Conservation (phyloP, 2,888 invertebrate species). For the Megamerina dolium region DNA sequence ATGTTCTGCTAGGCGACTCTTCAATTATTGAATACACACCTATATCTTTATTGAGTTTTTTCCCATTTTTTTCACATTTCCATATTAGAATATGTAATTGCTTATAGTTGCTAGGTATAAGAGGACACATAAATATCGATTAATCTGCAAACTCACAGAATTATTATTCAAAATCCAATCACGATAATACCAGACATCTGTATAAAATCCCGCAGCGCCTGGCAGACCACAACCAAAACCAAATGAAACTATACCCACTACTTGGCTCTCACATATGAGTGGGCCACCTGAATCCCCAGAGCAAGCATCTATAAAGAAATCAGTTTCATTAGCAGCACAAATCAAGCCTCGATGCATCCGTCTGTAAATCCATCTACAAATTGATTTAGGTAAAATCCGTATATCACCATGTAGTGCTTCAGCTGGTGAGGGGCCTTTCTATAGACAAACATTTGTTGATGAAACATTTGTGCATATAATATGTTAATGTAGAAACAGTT, state of each 20-base stretch:
- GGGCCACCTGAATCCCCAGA: constrained; percentile 34
- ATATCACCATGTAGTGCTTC: constrained; percentile 26
- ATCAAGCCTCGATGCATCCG: constrained; percentile 19
- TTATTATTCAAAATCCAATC: constrained; percentile 21
- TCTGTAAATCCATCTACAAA: not conserved
- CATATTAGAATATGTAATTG: no score
- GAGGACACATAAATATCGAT: no score
- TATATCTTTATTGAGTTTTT: no score
- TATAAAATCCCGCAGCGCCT: constrained; percentile 23
- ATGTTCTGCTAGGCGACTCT: no score
- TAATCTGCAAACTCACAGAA: no score
- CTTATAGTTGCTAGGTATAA: no score
- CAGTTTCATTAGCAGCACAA: constrained; percentile 23
- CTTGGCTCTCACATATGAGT: constrained; percentile 18
- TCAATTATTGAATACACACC: no score
- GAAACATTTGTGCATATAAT: no score
- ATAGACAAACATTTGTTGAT: no score
- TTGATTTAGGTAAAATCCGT: constrained; percentile 5
- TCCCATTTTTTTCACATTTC: no score
- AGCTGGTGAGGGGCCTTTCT: constrained; percentile 7
- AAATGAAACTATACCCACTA: constrained; percentile 29
- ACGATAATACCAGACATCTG: constrained; percentile 22
- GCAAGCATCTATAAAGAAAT: constrained; percentile 27
- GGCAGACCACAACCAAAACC: constrained; percentile 28
- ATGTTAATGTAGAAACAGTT: no score